Evolutionary conservation across 2,113 vertebrate genomes (phyloP).

Genomic region (Neolamprologus kungweensis): DNA sequence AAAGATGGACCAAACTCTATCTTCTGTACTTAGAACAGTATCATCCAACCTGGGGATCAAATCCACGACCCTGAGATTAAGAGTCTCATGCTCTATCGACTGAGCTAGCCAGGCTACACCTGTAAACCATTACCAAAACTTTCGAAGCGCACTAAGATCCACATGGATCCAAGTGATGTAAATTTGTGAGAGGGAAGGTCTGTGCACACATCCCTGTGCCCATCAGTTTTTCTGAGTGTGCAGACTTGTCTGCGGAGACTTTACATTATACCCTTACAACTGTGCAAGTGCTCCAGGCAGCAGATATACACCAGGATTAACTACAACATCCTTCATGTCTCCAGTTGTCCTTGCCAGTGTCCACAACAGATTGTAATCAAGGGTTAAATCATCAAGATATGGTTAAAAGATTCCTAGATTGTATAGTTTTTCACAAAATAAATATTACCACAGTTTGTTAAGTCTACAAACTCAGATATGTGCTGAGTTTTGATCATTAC

Average conservation of each 20-base stretch:
- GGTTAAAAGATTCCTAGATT: background rate
- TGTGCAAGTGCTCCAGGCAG: background rate
- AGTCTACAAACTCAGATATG: fast-evolving
- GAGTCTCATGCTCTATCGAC: fast-evolving
- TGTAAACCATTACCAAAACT: background rate
- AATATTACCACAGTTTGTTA: background rate
- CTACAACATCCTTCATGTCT: background rate
- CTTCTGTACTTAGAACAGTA: fast-evolving
- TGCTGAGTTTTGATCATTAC: background rate
- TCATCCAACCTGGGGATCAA: fast-evolving
- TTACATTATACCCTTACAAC: background rate
- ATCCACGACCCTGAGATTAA: fast-evolving
- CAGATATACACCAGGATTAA: background rate
- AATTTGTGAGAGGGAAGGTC: background rate
- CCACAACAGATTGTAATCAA: background rate
- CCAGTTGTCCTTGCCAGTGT: background rate
- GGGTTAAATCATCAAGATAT: background rate
- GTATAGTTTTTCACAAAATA: background rate
- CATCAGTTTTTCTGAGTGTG: background rate
- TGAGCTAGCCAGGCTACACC: background rate
- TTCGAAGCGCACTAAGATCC: fast-evolving
- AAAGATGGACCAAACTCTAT: fast-evolving
- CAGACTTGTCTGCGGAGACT: background rate
- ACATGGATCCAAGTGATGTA: background rate
- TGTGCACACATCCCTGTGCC: background rate